Conservation (phyloP, 1,140 invertebrate species). For the Ditylenchus dipsaci region DNA sequence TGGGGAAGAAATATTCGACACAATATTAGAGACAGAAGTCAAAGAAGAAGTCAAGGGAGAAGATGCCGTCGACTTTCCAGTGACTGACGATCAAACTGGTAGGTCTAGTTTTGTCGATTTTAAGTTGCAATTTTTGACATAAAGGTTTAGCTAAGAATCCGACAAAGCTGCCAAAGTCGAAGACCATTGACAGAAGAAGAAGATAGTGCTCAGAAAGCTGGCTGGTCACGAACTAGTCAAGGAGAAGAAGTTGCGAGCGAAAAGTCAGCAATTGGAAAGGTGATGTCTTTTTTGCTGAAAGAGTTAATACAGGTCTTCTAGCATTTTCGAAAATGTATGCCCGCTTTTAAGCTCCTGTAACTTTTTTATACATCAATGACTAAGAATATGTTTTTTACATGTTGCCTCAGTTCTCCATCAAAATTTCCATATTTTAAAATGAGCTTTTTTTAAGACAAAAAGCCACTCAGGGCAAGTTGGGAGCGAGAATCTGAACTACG, state of each 20-base stretch:
- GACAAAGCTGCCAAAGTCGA: not conserved
- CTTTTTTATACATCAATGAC: too few species aligned
- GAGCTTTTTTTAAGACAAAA: too few species aligned
- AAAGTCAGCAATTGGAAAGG: not conserved
- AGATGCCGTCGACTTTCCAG: not conserved
- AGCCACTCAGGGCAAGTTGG: too few species aligned
- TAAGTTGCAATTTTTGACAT: not conserved
- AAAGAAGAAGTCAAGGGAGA: conserved; percentile 10
- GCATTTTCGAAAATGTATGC: too few species aligned
- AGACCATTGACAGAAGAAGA: not conserved
- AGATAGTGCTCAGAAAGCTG: not conserved
- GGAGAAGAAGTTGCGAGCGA: not conserved
- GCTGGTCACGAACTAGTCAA: not conserved
- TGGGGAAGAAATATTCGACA: not conserved
- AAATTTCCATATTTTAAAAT: too few species aligned
- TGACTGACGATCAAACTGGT: not conserved
- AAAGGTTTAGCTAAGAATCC: conserved; percentile 1
- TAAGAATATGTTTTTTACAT: too few species aligned
- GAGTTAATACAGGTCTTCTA: not conserved
- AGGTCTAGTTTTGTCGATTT: not conserved
- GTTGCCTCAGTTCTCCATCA: too few species aligned
- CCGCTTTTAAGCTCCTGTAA: too few species aligned
- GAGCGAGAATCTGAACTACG: too few species aligned
- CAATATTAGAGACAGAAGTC: not conserved
- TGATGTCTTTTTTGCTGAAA: not conserved